Conservation (phyloP, 2,888 invertebrate genomes). For the Latrodectus elegans region DNA sequence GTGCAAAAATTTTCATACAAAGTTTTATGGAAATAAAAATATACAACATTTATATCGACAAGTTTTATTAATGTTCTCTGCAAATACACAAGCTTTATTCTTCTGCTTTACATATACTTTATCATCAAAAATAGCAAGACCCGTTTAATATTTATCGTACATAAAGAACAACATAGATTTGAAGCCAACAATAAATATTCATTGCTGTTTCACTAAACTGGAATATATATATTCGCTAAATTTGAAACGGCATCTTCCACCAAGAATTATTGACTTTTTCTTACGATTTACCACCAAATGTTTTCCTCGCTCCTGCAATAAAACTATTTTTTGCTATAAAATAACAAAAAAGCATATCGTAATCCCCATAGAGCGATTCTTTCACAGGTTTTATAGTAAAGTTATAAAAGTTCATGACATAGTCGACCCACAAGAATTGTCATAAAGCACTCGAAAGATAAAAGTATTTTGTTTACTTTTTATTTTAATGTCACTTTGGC, state of each 20-base stretch:
- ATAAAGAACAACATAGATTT: too few relatives aligned
- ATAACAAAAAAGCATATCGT: slow-evolving; percentile 14
- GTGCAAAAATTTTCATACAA: too few relatives aligned
- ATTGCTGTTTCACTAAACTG: too few relatives aligned
- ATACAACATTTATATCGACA: too few relatives aligned
- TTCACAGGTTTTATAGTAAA: slow-evolving; percentile 40
- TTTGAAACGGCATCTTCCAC: slow-evolving; percentile 5
- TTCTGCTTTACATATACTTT: too few relatives aligned
- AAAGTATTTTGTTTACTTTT: background rate
- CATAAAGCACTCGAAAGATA: slow-evolving; percentile 40
- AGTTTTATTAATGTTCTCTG: too few relatives aligned
- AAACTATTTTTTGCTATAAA: slow-evolving; percentile 18
- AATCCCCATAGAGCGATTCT: slow-evolving; percentile 23
- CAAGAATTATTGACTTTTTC: slow-evolving; percentile 26
- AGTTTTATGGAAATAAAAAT: too few relatives aligned
- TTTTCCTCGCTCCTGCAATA: slow-evolving; percentile 11
- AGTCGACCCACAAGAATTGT: slow-evolving; percentile 34
- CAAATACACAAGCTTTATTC: too few relatives aligned
- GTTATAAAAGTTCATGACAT: slow-evolving; percentile 54
- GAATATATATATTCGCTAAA: slow-evolving; percentile 3
- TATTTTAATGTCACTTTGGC: too few relatives aligned
- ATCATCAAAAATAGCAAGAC: too few relatives aligned
- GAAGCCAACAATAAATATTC: too few relatives aligned
- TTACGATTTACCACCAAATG: background rate
- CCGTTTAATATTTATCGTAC: too few relatives aligned